phyloP scores from a whole-genome alignment of 2,113 vertebrate genomes.

The Neofelis nebulosa region DNA sequence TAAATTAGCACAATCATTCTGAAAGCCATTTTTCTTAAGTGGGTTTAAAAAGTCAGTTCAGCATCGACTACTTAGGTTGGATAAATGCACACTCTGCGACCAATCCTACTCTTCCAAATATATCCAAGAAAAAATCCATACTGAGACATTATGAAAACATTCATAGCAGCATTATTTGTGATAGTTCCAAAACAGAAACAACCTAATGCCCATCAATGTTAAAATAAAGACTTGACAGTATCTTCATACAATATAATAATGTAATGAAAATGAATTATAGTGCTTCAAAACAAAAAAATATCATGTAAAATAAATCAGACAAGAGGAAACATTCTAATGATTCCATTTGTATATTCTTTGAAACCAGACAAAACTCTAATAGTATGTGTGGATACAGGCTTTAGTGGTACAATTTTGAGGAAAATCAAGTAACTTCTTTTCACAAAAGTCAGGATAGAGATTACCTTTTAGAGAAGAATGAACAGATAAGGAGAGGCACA shows the following conservation, averaged over 20 bases:
- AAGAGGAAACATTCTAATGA: neutral
- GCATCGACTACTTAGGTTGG: neutral
- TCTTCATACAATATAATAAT: neutral
- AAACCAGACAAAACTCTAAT: neutral
- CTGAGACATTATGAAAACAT: neutral
- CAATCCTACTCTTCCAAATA: neutral
- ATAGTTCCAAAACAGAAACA: neutral
- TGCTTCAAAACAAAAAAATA: conserved; percentile 1
- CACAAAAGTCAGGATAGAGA: neutral
- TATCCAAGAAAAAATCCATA: neutral
- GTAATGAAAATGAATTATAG: neutral
- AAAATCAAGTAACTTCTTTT: neutral
- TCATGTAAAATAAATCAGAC: neutral
- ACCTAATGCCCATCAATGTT: neutral
- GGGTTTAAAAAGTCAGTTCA: neutral
- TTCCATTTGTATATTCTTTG: neutral
- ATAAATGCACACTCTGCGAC: neutral
- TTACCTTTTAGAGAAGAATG: neutral
- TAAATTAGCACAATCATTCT: neutral
- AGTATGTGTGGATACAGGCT: neutral
- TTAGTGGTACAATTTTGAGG: neutral
- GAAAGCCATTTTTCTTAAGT: neutral
- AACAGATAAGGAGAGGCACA: neutral
- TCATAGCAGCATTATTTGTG: neutral
- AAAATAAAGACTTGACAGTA: neutral